phyloP scores from a whole-genome alignment of 2,113 vertebrate genomes.

The Coptodon rendalli region DNA sequence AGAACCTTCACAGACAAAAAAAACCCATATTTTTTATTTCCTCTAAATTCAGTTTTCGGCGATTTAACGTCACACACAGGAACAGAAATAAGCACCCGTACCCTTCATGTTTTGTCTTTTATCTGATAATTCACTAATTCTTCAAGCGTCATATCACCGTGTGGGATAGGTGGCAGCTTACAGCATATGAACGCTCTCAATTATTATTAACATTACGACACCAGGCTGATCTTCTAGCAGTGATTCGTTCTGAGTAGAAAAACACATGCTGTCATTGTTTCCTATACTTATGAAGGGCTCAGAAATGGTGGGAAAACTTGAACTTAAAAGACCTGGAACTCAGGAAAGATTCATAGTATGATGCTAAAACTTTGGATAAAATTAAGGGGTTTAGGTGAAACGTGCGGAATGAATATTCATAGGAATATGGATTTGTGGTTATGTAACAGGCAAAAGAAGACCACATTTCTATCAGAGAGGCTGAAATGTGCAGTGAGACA shows the following conservation, averaged over 20 bases:
- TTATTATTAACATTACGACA: not conserved
- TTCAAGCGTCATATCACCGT: accelerated
- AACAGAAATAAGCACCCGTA: not conserved
- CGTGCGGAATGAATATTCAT: not conserved
- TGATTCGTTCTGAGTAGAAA: not conserved
- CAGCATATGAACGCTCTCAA: not conserved
- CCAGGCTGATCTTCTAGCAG: not conserved
- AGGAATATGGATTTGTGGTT: not conserved
- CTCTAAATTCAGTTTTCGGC: not conserved
- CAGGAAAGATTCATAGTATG: not conserved
- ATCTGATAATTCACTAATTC: not conserved
- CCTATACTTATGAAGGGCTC: not conserved
- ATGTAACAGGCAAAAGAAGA: not conserved
- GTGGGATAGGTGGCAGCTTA: not conserved
- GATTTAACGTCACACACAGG: not conserved
- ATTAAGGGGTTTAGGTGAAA: not conserved
- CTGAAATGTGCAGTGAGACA: not conserved
- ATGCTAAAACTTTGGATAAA: not conserved
- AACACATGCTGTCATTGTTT: not conserved
- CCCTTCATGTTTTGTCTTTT: not conserved
- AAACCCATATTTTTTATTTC: not conserved
- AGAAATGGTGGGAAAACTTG: not conserved
- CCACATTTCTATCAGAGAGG: not conserved
- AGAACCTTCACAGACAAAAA: too few species aligned
- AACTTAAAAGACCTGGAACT: not conserved